Base-by-base conservation (phyloP, 2,888 invertebrate species). In the Trichogramma evanescens region DNA sequence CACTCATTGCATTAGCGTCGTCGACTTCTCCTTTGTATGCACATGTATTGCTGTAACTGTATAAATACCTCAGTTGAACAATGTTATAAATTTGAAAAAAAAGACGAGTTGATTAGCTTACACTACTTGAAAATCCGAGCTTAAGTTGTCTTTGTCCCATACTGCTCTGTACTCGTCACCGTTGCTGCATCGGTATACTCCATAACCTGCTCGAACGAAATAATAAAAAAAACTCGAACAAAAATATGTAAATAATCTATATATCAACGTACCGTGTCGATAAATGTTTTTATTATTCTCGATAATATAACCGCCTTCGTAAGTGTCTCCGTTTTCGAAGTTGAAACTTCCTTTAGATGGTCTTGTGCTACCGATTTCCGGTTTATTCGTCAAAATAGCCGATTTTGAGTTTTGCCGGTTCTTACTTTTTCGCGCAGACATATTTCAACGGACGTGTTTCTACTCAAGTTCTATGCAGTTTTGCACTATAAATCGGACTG, bases 281-380 rank as follows among this genome's bases (percentile, higher is more conserved):
- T 61, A 63, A 48, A 63, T 61, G 10, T 63, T 73, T 58, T 79
- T 82, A 65, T 79, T 81, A 65, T 81, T 80, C 71, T 82, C 82
- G 0, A 82, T 81, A 68, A 82, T 82, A 67, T 82, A 86, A 54
- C 72, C 80, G 1, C 86, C 86, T 1, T 80, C 76, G 64, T 86
- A 86, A 3, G 67, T 75, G 65, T 86, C 86, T 0, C 83, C 84
- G 50, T 86, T 86, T 0, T 77, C 72, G 65, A 84, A 82, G 7
- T 67, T 65, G 68, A 86, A 85, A 46, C 73, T 71, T 0, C 79
- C 81, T 6, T 73, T 68, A 58, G 78, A 80, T 26, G n/a, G 41
- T 46, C 41, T 48, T 38, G 41, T 6, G 0, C 3, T 13, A 26
- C 26, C 26, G 26, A 26, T 26, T 10, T 54, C 52, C 39, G 26